Evolutionary conservation across 2,888 invertebrate species (phyloP), one percentile per base, ranked within the genome.

Genomic region (Eilema caniola): DNA sequence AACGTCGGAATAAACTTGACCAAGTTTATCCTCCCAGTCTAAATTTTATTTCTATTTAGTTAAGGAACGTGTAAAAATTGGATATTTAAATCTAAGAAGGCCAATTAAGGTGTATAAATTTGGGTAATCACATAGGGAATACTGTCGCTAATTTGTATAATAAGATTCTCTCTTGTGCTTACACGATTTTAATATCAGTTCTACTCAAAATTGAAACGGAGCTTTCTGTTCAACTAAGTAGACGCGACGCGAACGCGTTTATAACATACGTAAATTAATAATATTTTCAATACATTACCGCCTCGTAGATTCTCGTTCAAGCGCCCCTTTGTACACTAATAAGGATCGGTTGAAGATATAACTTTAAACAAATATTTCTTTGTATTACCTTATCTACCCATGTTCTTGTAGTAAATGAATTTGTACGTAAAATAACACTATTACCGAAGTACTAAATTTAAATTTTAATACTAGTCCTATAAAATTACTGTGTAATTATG

Each of bases 101-200:
- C 41, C 24, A 20, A 41, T 62, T 25, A 41, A 41, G 41, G n/a
- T 41, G 20, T 41, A 25, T 41, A 20, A 62, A 41, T 62, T 62
- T 62, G 62, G 24, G 41, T 62, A 62, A 41, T 41, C 41, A 41
- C 41, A 62, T 69, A 64, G 57, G n/a, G 31, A 66, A 62, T 41
- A 41, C 23, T 62, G 41, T 62, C 25, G 62, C 41, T 64, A 12
- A 64, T 64, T 64, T 64, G n/a, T n/a, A 14, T 64, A 64, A 64
- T n/a, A 64, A 53, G 62, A 64, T 8, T n/a, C 20, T 20, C 47
- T 47, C 28, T n/a, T 28, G 25, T 24, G n/a, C 64, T 64, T 53
- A 41, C 24, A 41, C 20, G 25, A 41, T 25, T 41, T 62, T 20
- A 62, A 62, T 20, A 62, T 24, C 31, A 65, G 53, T 53, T 65